Base-by-base conservation (phyloP, 2,797 vertebrate species). In the Argentina silus region DNA sequence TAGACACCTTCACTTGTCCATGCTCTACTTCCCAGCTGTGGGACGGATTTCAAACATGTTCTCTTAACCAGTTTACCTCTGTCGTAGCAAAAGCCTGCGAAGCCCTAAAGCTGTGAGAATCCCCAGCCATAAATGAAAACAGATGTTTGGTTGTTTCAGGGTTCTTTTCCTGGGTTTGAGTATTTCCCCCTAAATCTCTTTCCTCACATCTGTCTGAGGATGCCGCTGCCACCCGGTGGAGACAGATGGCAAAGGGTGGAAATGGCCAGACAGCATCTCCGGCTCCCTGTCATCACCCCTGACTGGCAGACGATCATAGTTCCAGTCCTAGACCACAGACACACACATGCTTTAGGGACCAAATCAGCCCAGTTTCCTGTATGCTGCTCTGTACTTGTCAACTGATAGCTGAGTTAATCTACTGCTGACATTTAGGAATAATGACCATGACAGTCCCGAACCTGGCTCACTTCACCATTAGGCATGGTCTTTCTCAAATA, bases 31-130 rank as follows among this genome's bases (percentile, higher is more conserved):
- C 76, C 74, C 79, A 86, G 84, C 89, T 77, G 60, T 73, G 83
- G 85, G 83, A 85, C 78, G 83, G 83, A 88, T 93, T 90, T 91
- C 85, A 86, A 87, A 90, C 89, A 80, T 89, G 83, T 93, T 91
- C 85, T 83, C 81, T 88, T 92, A 90, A 87, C 86, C 70, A 81
- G 89, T 92, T 93, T 91, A 91, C 92, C 91, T 92, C 82, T 78
- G 88, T 88, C 67, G 63, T 80, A 75, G 78, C 75, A 60, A 91
- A 91, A 91, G 88, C 89, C 91, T 86, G 80, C 81, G 78, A 81
- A 82, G 87, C 89, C 88, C 82, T 83, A 84, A 89, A 90, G 86
- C 81, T 66, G 82, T 86, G 81, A 87, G 90, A 89, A 88, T 82
- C 88, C 72, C 88, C 71, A 1, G 70, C 81, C 84, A 72, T 91